phyloP scores from a whole-genome alignment of 2,113 vertebrate species.

The Brachyhypopomus gauderio region DNA sequence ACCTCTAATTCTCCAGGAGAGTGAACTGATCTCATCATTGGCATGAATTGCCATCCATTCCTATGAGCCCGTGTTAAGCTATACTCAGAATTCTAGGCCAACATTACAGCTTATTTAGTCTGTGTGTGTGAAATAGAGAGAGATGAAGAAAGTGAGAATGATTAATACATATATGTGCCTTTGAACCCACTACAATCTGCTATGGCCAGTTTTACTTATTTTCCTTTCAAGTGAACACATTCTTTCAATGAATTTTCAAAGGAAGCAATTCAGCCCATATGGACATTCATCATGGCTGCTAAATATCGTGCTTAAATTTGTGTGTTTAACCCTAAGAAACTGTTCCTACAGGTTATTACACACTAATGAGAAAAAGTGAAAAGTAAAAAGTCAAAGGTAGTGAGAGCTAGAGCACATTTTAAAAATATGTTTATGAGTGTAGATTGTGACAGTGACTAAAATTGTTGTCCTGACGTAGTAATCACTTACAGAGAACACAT shows the following conservation, averaged over 20 bases:
- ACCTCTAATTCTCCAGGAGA: too few species aligned
- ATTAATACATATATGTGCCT: conserved; percentile 42
- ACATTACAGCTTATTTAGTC: too few species aligned
- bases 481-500: too few species aligned
- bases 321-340: not conserved
- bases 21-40: too few species aligned
- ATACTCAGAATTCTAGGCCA: too few species aligned
- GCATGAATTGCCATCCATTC: too few species aligned
- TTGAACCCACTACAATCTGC: conserved; percentile 42
- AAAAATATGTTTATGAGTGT: too few species aligned
- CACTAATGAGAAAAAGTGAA: not conserved
- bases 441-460: too few species aligned
- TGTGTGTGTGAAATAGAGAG: too few species aligned
- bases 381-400: not conserved
- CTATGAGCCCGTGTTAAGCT: too few species aligned
- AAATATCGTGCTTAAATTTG: conserved; percentile 51
- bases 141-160: not conserved
- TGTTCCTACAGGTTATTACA: not conserved
- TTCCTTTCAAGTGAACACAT: conserved; percentile 35
- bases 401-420: not conserved
- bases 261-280: conserved; percentile 32
- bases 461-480: too few species aligned
- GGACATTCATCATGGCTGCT: conserved; percentile 30
- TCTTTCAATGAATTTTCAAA: conserved; percentile 55
- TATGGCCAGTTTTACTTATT: conserved; percentile 21